Percentiles rank a stretch among this genome's conserved stretches.
These are phyloP conservation scores for Dallia pectoralis DNA, from an alignment of 2,797 vertebrate genomes.

Conservation along the genomic window DNA sequence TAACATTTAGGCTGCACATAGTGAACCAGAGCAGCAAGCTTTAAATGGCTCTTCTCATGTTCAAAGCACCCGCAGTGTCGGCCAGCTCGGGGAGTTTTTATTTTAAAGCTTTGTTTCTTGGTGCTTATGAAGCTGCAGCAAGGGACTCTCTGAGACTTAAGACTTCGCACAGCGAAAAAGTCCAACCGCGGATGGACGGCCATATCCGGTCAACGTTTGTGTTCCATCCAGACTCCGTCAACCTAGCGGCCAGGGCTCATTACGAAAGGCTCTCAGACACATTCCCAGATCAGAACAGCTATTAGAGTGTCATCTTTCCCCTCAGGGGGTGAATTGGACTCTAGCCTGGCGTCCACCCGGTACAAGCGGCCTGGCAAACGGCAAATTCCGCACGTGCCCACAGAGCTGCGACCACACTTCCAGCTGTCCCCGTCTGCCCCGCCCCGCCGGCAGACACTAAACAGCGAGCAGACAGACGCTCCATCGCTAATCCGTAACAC, in stretches of 20 bases:
- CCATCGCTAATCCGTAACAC: too few relatives aligned
- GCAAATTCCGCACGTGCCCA: too few relatives aligned
- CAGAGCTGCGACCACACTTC: too few relatives aligned
- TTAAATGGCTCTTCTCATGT: neutral
- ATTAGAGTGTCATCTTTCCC: neutral
- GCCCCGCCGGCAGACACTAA: too few relatives aligned
- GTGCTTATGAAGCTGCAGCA: neutral
- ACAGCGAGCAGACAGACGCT: too few relatives aligned
- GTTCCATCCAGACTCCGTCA: neutral
- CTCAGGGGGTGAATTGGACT: neutral
- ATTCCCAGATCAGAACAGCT: conserved; percentile 2
- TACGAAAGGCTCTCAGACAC: neutral
- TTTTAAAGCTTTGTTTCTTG: neutral
- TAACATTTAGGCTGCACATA: neutral
- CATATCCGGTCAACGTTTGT: neutral
- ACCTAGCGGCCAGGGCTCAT: neutral
- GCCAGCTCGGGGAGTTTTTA: neutral
- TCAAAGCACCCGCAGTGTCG: neutral
- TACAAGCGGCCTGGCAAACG: too few relatives aligned
- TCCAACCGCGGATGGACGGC: neutral
- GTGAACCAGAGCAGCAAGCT: neutral
- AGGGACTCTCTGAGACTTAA: neutral
- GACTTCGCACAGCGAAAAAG: neutral
- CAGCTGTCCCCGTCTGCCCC: too few relatives aligned
- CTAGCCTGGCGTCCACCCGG: neutral